Evolutionary conservation across 2,113 vertebrate genomes (phyloP).

Genomic region (Takifugu bimaculatus): DNA sequence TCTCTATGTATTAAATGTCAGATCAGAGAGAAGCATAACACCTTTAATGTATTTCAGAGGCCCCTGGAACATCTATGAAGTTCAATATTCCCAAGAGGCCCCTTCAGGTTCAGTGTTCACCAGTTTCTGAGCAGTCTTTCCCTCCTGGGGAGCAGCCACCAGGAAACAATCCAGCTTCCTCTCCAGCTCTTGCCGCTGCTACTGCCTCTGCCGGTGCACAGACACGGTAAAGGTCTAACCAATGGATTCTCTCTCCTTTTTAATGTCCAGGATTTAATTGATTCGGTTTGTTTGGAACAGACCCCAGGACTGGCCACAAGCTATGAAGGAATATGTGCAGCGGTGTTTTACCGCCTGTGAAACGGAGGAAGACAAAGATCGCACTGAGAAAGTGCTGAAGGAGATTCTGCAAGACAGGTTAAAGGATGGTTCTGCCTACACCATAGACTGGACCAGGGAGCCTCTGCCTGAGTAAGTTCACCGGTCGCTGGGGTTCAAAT

Average conservation of each 20-base stretch:
- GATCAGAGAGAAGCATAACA: no score
- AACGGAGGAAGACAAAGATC: constrained; percentile 88
- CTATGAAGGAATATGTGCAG: constrained; percentile 94
- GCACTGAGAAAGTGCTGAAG: constrained; percentile 88
- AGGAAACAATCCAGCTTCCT: constrained; percentile 41
- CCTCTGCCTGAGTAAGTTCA: constrained; percentile 80
- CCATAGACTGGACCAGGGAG: constrained; percentile 88
- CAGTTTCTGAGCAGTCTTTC: constrained; percentile 77
- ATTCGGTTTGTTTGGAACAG: constrained; percentile 50
- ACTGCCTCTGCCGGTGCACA: constrained; percentile 57
- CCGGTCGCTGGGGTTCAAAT: background rate
- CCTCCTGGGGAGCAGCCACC: constrained; percentile 63
- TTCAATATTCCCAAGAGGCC: constrained; percentile 88
- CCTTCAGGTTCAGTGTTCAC: constrained; percentile 66
- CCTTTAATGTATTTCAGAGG: constrained; percentile 63
- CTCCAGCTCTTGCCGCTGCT: constrained; percentile 37
- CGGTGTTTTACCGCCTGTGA: constrained; percentile 91
- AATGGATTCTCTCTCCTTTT: background rate
- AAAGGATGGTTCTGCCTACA: constrained; percentile 90
- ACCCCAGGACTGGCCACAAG: constrained; percentile 88
- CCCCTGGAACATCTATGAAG: constrained; percentile 84
- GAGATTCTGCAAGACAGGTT: constrained; percentile 86
- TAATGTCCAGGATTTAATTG: background rate
- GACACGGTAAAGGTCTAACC: constrained; percentile 49
- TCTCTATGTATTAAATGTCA: no score